A percentile compares a stretch with the other conserved stretches of the same genome.
These are phyloP conservation scores for Tenebrosternarchus preto DNA, from an alignment of 2,113 vertebrate genomes.

Conservation along the genomic window DNA sequence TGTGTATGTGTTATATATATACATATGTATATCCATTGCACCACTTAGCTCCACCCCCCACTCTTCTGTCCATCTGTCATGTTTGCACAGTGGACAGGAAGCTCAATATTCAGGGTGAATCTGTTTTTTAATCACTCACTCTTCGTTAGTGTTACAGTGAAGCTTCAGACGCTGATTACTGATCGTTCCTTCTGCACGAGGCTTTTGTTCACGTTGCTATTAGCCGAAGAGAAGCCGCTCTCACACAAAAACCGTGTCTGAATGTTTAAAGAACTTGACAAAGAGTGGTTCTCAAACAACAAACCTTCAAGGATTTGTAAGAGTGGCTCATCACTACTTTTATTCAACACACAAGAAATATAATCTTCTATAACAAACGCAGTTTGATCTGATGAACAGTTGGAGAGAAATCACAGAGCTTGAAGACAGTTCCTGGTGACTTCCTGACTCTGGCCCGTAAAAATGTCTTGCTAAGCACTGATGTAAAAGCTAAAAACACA, in stretches of 20 bases:
- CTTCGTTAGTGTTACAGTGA: too few relatives aligned
- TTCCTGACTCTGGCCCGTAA: too few relatives aligned
- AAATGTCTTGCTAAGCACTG: too few relatives aligned
- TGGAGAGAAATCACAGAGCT: neutral
- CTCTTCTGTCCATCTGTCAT: conserved; percentile 16
- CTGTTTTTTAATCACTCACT: conserved; percentile 11
- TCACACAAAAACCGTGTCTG: neutral
- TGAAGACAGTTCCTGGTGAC: too few relatives aligned
- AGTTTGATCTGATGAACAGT: neutral
- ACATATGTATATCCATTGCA: neutral
- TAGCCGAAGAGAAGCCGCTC: conserved; percentile 1
- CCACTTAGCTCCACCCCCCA: neutral
- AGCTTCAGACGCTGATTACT: conserved; percentile 13
- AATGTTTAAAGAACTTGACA: neutral
- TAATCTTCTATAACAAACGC: neutral
- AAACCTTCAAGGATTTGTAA: conserved; percentile 4
- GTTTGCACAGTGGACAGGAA: neutral
- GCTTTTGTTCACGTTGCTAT: neutral
- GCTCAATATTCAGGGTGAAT: neutral
- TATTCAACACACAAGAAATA: neutral
- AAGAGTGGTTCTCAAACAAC: neutral
- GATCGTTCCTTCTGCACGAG: neutral
- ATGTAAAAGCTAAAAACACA: too few relatives aligned
- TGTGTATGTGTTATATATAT: too few relatives aligned
- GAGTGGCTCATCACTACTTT: neutral